Conservation (phyloP, 1,140 invertebrate species). For the Zaprionus capensis region DNA sequence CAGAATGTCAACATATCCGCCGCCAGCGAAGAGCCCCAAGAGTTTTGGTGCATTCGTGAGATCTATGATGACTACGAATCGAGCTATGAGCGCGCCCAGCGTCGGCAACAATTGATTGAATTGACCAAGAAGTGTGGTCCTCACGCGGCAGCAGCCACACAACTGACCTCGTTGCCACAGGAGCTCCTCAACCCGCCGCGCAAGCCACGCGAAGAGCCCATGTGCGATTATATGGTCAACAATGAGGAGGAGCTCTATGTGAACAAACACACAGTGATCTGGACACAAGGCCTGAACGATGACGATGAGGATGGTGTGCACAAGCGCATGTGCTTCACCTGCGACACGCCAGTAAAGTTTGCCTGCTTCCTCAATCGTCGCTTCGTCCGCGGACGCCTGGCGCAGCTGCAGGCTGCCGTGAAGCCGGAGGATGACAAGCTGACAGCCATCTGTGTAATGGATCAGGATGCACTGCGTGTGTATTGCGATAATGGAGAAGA, state of each 20-base stretch:
- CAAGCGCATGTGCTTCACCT: conserved; percentile 90
- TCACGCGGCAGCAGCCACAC: conserved; percentile 59
- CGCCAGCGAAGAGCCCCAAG: conserved; percentile 85
- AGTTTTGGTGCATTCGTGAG: conserved; percentile 90
- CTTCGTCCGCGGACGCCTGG: conserved; percentile 88
- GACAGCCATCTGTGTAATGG: conserved; percentile 79
- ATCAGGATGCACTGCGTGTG: conserved; percentile 91
- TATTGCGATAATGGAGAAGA: conserved; percentile 93
- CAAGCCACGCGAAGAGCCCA: conserved; percentile 55
- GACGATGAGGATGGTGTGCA: conserved; percentile 75
- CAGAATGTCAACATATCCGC: conserved; percentile 89
- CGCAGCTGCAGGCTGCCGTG: conserved; percentile 52
- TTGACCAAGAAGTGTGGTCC: conserved; percentile 66
- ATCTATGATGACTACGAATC: conserved; percentile 71
- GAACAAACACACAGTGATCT: conserved; percentile 92
- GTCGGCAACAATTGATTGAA: conserved; percentile 64
- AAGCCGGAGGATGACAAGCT: conserved; percentile 57
- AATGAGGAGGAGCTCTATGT: conserved; percentile 96
- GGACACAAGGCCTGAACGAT: conserved; percentile 85
- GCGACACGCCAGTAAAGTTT: conserved; percentile 91
- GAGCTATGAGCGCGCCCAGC: conserved; percentile 55
- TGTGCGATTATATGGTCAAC: conserved; percentile 80
- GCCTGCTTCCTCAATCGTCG: conserved; percentile 88
- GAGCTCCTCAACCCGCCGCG: conserved; percentile 41
- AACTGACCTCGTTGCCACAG: conserved; percentile 62